Percentiles rank a stretch among this genome's conserved stretches.
phyloP scores from a whole-genome alignment of 2,888 invertebrate genomes.

The Odontothrips loti region DNA sequence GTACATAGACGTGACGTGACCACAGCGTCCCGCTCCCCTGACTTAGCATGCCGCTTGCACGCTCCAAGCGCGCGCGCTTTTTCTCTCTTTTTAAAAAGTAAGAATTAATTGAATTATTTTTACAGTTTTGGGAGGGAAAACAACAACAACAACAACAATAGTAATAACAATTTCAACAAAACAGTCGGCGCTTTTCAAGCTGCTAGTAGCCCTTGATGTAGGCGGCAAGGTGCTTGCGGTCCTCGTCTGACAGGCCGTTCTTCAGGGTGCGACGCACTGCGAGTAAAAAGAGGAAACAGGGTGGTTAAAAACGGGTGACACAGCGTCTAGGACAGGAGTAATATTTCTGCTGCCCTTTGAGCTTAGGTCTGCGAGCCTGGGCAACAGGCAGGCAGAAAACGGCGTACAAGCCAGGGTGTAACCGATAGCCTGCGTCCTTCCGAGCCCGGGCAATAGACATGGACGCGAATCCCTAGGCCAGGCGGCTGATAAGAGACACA shows the following conservation, averaged over 20 bases:
- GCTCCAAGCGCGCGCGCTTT: not conserved
- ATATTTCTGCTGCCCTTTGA: too few relatives aligned
- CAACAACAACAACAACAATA: not conserved
- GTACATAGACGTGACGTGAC: too few relatives aligned
- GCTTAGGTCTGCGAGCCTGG: too few relatives aligned
- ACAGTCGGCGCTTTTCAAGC: not conserved
- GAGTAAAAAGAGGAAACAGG: constrained; percentile 41
- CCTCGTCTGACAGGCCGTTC: constrained; percentile 75
- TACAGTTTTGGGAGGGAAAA: not conserved
- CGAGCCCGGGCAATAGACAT: too few relatives aligned
- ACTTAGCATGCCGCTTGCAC: not conserved
- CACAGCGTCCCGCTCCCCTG: not conserved
- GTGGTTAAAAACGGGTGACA: not conserved
- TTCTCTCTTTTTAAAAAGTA: not conserved
- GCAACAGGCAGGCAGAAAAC: too few relatives aligned
- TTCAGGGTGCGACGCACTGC: constrained; percentile 76
- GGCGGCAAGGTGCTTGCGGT: constrained; percentile 70
- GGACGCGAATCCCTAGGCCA: too few relatives aligned
- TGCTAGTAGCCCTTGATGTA: constrained; percentile 62
- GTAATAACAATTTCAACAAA: not conserved
- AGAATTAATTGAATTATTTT: not conserved
- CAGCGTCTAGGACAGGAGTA: too few relatives aligned
- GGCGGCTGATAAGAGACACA: too few relatives aligned
- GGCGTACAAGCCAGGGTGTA: too few relatives aligned
- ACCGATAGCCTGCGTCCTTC: too few relatives aligned